Evolutionary conservation across 2,113 vertebrate species (phyloP), one percentile per base, ranked within the genome.

Genomic region (Ellobius talpinus): DNA sequence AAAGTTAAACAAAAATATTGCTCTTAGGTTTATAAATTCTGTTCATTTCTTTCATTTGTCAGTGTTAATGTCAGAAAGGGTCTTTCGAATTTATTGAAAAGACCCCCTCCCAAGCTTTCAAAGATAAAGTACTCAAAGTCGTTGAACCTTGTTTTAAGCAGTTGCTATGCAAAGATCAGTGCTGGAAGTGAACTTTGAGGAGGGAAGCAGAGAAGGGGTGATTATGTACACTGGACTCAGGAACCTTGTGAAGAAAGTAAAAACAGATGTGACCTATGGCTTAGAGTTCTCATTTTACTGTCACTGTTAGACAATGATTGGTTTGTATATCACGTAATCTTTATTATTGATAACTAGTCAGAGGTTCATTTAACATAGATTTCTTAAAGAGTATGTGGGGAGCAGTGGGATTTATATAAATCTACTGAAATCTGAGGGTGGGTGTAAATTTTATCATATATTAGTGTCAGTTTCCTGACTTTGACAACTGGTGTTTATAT

Each of bases 301-400:
- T 66, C 72, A 63, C 31, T n/a, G 17, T 68, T 93, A 55, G 79
- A 33, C 81, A 97, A 7, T 73, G 91, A 96, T 63, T 91, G 96
- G 95, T 97, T 79, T 97, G 74, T 97, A 2, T 73, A 90, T 47
- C 45, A 90, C 3, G 2, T 42, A 95, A 96, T 96, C 72, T 93
- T 93, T 85, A 96, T 91, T 95, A 93, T 24, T 92, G 89, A 97
- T 97, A 97, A 98, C 97, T 21, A 97, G 55, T 92, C 94, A 79
- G 81, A 97, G 13, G 78, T 96, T 97, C 97, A 39, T 31, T 61
- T 95, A 98, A 97, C 92, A 92, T 95, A 97, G 45, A 97, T 76
- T 97, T 94, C 86, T 86, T 95, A 13, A 74, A 90, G 74, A 84
- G 39, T 45, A 0, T 31, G 2, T 84, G 24, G n/a, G 16, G 39